Evolutionary conservation across 2,888 invertebrate genomes (phyloP), one percentile per base, ranked within the genome.

Genomic region (Idaea straminata): DNA sequence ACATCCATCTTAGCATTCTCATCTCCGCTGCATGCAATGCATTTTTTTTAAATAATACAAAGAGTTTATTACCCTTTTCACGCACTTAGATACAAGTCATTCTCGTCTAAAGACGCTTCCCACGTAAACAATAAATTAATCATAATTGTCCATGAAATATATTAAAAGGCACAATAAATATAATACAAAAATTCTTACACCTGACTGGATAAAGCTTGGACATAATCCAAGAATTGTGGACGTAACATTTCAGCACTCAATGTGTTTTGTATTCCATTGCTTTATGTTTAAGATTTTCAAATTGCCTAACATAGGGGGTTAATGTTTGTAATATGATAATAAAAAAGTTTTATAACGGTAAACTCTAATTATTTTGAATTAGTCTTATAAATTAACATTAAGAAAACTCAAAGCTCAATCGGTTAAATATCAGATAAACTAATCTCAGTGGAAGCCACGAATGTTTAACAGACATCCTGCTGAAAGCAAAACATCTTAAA

Each of bases 101-200:
- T 47, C 13, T 59, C 59, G 34, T 16, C 34, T 59, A 59, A 59
- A 59, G 59, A 59, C 34, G 59, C 34, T 59, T 25, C 62, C 61
- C 62, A 62, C 34, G 15, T 34, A n/a, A 62, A 75, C 66, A 70
- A 76, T 76, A 78, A 78, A 74, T 79, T 72, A 5, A 77, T 74
- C 64, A 65, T 69, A 78, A 77, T 77, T 76, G 76, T 77, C 66
- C 64, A 71, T 70, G 69, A 71, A 77, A 75, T 75, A 66, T 77
- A 77, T 76, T 78, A 77, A 81, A 77, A 78, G 72, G 70, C 74
- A 69, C 74, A 75, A 79, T 83, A 82, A 82, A 82, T 79, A 77
- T 74, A 61, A 73, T 72, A 69, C 72, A 72, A 74, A 76, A 72
- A 66, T 70, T 71, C 74, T 77, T 80, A 78, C 78, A 77, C 79